Evolutionary conservation across 1,140 invertebrate species (phyloP).

Genomic region (Battus philenor): DNA sequence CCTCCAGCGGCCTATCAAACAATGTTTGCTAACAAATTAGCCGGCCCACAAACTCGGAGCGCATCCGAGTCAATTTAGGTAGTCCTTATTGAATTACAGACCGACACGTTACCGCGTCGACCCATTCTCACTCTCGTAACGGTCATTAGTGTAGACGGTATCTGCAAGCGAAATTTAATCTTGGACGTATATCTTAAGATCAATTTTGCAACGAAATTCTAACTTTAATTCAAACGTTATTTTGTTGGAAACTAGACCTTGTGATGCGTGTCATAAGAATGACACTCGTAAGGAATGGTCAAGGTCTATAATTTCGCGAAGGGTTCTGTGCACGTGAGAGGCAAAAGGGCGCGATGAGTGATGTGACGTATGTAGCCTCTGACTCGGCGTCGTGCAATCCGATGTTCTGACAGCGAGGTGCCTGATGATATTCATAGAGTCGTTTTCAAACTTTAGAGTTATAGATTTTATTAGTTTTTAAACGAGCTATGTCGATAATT

Average conservation of each 20-base stretch:
- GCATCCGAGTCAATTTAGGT: constrained; percentile 67
- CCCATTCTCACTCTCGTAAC: constrained; percentile 31
- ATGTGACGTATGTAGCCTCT: constrained; percentile 57
- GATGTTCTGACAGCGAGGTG: constrained; percentile 21
- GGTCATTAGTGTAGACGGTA: constrained; percentile 19
- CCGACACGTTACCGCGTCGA: constrained; percentile 51
- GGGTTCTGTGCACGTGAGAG: constrained; percentile 37
- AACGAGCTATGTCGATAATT: no score
- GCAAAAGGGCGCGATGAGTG: constrained; percentile 57
- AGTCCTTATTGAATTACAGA: constrained; percentile 67
- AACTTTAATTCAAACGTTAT: neutral
- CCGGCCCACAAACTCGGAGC: constrained; percentile 47
- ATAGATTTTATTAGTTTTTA: no score
- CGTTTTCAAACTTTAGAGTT: no score
- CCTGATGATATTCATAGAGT: constrained; percentile 7
- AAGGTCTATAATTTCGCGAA: constrained; percentile 26
- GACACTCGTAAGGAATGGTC: constrained; percentile 7
- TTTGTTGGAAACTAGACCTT: constrained; percentile 19
- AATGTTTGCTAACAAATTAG: constrained; percentile 66
- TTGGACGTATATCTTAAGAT: constrained; percentile 20
- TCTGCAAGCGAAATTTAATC: constrained; percentile 22
- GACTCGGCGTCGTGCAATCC: constrained; percentile 42
- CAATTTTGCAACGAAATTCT: constrained; percentile 15
- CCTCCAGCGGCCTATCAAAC: constrained; percentile 38
- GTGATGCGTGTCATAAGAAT: constrained; percentile 6